Evolutionary conservation across 1,140 invertebrate genomes (phyloP).

Genomic region (Hydropsyche tenuis): DNA sequence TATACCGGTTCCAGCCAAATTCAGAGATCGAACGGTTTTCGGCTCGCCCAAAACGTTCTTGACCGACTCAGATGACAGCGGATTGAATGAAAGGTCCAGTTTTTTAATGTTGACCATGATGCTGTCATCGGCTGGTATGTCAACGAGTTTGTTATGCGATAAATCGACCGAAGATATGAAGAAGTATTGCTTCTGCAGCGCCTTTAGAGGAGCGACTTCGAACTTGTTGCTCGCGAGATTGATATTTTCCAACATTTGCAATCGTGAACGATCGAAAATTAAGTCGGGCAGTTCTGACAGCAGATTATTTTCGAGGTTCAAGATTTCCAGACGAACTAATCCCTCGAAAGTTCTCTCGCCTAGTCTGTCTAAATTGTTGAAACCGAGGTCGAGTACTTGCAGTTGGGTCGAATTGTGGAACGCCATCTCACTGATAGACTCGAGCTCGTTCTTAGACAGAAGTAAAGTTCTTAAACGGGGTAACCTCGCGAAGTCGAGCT

Average conservation of each 20-base stretch:
- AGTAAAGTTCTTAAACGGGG: conserved; percentile 72
- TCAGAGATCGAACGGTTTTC: conserved; percentile 83
- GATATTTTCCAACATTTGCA: conserved; percentile 83
- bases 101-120: conserved; percentile 87
- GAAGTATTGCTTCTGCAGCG: conserved; percentile 82
- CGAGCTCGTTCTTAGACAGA: conserved; percentile 77
- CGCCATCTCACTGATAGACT: conserved; percentile 81
- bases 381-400: conserved; percentile 77
- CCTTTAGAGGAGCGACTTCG: conserved; percentile 75
- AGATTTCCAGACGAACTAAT: conserved; percentile 72
- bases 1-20: conserved; percentile 81
- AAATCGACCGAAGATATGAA: conserved; percentile 81
- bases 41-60: conserved; percentile 82
- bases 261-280: conserved; percentile 80
- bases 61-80: conserved; percentile 75
- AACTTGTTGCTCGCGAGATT: conserved; percentile 81
- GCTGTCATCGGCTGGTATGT: conserved; percentile 82
- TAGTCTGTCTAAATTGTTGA: conserved; percentile 77
- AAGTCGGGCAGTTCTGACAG: conserved; percentile 77
- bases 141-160: conserved; percentile 76
- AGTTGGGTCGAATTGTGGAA: conserved; percentile 91
- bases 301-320: conserved; percentile 79
- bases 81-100: conserved; percentile 86
- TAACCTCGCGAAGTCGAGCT: conserved; percentile 83
- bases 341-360: conserved; percentile 85